Evolutionary conservation across 2,113 vertebrate species (phyloP).

Genomic region (Orthochromis malagaraziensis): DNA sequence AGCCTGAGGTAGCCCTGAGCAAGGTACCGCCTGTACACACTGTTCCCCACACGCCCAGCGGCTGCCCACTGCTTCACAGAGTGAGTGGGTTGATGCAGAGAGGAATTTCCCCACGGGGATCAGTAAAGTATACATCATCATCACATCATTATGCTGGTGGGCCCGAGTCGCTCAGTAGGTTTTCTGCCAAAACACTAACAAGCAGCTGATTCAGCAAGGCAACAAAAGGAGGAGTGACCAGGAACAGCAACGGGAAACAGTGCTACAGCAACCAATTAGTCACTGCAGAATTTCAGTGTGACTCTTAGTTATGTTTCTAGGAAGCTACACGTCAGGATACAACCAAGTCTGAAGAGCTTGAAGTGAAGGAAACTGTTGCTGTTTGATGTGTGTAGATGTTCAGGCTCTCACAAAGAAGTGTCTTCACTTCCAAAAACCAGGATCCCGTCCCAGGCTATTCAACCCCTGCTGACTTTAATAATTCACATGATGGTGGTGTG

Average conservation of each 20-base stretch:
- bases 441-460: neutral
- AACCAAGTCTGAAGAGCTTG: neutral
- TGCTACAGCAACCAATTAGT: neutral
- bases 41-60: rapidly evolving
- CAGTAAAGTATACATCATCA: neutral
- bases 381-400: neutral
- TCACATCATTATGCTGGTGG: neutral
- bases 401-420: neutral
- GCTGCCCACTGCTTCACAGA: neutral
- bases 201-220: neutral
- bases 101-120: neutral
- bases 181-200: neutral
- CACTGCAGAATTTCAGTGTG: neutral
- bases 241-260: rapidly evolving
- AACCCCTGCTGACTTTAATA: neutral
- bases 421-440: neutral
- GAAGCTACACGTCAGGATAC: neutral
- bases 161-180: neutral
- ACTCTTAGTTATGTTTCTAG: neutral
- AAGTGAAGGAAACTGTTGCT: neutral
- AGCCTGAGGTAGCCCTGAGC: neutral
- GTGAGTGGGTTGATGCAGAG: neutral
- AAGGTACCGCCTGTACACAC: neutral
- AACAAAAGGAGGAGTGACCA: neutral
- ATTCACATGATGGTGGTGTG: neutral